Percentiles rank a stretch among this genome's conserved stretches.
Evolutionary conservation across 2,113 vertebrate species (phyloP).

Genomic region (Percina caprodes): DNA sequence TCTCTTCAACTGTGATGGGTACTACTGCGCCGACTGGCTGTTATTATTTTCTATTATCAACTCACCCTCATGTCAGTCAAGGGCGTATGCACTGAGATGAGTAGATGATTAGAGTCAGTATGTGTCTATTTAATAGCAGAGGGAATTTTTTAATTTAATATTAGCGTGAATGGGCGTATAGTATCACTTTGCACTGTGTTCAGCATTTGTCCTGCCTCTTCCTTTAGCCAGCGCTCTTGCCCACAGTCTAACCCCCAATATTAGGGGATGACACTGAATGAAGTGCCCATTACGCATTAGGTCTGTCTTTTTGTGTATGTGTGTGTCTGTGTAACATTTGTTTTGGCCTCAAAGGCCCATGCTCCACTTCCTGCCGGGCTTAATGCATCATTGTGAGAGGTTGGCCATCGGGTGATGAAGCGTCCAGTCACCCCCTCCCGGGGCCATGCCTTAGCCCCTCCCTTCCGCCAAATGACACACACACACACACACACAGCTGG

Average conservation of each 20-base stretch:
- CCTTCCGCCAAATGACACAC: conserved; percentile 46
- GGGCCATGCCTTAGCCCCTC: conserved; percentile 61
- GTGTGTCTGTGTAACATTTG: neutral
- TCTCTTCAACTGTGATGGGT: neutral
- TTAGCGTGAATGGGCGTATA: neutral
- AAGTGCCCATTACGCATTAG: conserved; percentile 33
- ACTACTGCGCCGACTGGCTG: neutral
- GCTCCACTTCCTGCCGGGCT: conserved; percentile 59
- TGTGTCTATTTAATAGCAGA: neutral
- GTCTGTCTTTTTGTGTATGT: conserved; percentile 30
- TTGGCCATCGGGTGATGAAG: conserved; percentile 79
- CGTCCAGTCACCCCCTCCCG: conserved; percentile 74
- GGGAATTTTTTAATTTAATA: neutral
- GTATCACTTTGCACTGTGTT: neutral
- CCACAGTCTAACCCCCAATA: neutral
- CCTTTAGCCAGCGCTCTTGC: neutral
- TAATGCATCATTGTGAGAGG: conserved; percentile 82
- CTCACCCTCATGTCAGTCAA: neutral
- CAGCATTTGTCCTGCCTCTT: neutral
- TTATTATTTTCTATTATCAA: conserved; percentile 3
- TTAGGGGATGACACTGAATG: conserved; percentile 19
- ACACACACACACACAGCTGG: conserved; percentile 33
- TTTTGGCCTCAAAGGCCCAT: conserved; percentile 66
- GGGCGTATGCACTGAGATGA: neutral
- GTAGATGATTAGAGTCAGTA: neutral